Base-by-base conservation (phyloP, 2,888 invertebrate species). In the Andrena haemorrhoa region DNA sequence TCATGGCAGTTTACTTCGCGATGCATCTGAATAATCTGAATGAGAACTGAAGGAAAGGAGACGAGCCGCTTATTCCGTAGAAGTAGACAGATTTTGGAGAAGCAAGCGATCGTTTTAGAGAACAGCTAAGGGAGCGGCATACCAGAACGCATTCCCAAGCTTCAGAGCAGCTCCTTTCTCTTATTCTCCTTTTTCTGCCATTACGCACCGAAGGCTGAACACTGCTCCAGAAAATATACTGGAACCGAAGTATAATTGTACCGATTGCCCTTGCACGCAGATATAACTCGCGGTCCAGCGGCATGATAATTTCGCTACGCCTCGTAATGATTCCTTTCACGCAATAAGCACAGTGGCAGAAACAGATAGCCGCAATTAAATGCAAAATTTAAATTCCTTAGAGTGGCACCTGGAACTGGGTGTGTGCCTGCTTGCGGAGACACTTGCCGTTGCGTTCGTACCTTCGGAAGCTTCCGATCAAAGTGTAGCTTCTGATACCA, bases 201-300 rank as follows among this genome's bases (percentile, higher is more conserved):
- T 41, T 29, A 26, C 2, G 33, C 6, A 72, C 4, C 49, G 72
- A 69, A 79, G 75, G 69, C 29, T 69, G 56, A n/a, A 35, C 74
- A 31, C 47, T 20, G 74, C 53, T 79, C 51, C 75, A 79, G 75
- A 78, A 74, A 85, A 80, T 66, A 51, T 31, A 70, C 69, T 74
- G 82, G 72, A 85, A 83, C 78, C 64, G 80, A 76, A 85, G 77
- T 58, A 66, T 83, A 85, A 86, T 85, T 80, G 85, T 71, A 29
- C 66, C 35, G 82, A 83, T 80, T 71, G 66, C 82, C 56, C 58
- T 77, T 71, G 80, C 69, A 56, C 66, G 66, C 79, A 60, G 82
- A 53, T 69, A 78, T 63, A 51, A 56, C 70, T 72, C 73, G 65
- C 63, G 61, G 69, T 81, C 56, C 51, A 49, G 6, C 20, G 51